These are phyloP conservation scores for Drosophila pseudoobscura DNA, from an alignment of 1,140 invertebrate species.

Conservation along the genomic window DNA sequence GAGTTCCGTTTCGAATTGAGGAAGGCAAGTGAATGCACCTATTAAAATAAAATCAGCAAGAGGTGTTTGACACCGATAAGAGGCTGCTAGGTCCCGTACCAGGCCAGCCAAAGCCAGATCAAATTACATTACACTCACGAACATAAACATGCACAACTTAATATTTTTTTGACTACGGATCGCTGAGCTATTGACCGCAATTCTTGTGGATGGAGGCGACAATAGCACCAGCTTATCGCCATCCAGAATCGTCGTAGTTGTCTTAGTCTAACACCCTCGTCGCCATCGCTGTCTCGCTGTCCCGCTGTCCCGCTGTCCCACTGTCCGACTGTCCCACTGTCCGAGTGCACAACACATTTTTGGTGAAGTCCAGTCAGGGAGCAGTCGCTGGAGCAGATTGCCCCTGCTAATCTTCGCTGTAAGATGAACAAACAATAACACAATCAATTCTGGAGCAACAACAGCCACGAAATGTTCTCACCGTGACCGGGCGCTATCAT, in stretches of 20 bases:
- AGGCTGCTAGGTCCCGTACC: not conserved
- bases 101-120: not conserved
- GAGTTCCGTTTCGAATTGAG: constrained; percentile 35
- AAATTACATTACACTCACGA: constrained; percentile 13
- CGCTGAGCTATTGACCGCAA: constrained; percentile 14
- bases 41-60: constrained; percentile 28
- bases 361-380: not conserved
- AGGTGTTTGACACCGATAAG: constrained; percentile 46
- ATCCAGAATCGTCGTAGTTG: not conserved
- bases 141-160: constrained; percentile 3
- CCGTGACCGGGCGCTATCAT: no score
- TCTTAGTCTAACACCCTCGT: not conserved
- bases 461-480: no score
- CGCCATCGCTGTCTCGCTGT: not conserved
- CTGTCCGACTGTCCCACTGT: no score
- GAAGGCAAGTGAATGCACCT: constrained; percentile 57
- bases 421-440: no score
- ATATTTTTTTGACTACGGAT: constrained; percentile 32
- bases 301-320: no score
- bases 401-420: no score
- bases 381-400: no score
- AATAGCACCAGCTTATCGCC: constrained; percentile 9
- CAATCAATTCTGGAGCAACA: no score
- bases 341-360: constrained; percentile 8
- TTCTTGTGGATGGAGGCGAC: not conserved